A percentile compares a stretch with the other conserved stretches of the same genome.
These are phyloP conservation scores for Actinia tenebrosa DNA, from an alignment of 64 coral and sea anemone species.

Conservation along the genomic window DNA sequence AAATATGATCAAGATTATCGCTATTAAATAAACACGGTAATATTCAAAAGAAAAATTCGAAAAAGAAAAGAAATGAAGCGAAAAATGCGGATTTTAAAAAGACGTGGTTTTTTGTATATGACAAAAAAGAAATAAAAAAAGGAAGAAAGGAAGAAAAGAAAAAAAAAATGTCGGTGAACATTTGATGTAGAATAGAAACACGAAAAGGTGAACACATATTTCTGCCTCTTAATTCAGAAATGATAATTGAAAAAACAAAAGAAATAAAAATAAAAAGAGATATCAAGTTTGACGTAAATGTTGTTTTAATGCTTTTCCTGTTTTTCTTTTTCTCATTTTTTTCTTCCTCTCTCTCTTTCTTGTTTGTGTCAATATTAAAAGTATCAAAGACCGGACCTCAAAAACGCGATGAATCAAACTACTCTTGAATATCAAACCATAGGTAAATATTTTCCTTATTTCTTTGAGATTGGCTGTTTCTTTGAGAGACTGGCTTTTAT, in stretches of 20 bases:
- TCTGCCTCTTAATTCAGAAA: not conserved
- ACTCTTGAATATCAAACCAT: slow-evolving; percentile 9
- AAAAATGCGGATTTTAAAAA: not conserved
- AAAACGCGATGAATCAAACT: not conserved
- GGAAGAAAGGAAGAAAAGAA: not conserved
- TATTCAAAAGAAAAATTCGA: not conserved
- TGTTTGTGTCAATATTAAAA: not conserved
- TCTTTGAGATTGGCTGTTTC: slow-evolving; percentile 8
- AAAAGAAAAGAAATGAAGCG: not conserved
- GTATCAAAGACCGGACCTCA: not conserved
- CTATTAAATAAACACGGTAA: not conserved
- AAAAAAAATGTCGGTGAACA: too few relatives aligned
- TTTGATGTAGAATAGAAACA: not conserved
- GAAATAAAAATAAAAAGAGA: not conserved
- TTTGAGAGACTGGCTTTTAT: slow-evolving; percentile 10
- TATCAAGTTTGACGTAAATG: not conserved
- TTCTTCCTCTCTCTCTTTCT: not conserved
- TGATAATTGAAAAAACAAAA: not conserved
- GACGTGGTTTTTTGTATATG: too few relatives aligned
- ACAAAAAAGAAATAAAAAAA: not conserved
- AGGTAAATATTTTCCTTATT: slow-evolving; percentile 20
- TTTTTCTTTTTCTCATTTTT: not conserved
- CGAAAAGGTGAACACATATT: not conserved
- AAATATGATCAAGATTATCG: not conserved
- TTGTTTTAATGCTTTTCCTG: not conserved